Base-by-base conservation (phyloP, 2,113 vertebrate genomes). In the Cricetomys ansorgei region DNA sequence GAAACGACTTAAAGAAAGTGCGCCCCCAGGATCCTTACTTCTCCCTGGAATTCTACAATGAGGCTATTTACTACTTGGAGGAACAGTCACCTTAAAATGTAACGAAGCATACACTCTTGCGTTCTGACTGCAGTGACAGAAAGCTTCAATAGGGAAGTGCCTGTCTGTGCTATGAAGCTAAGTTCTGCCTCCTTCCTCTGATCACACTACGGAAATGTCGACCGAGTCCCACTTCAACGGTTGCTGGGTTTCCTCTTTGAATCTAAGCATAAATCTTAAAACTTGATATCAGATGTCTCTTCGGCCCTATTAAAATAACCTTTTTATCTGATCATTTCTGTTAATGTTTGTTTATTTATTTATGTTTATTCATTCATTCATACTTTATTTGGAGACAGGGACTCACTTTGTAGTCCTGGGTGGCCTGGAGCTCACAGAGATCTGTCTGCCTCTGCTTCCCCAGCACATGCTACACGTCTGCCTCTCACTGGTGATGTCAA, bases 291-390 rank as follows among this genome's bases (percentile, higher is more conserved):
- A 7, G 96, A 75, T 73, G 40, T 37, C 37, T 91, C 88, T 83
- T 85, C 83, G 91, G 8, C 23, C 64, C 40, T 77, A 81, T 45
- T 95, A 45, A 89, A 96, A 88, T 70, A 86, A 55, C 5, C 16
- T 85, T 84, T 96, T 96, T 64, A 70, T 76, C 53, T 85, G n/a
- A n/a, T 77, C 50, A 93, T 29, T 91, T 40, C 45, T 95, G 19
- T 65, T 89, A 84, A 89, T 59, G 55, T 16, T 81, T 12, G 3
- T 40, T 59, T 37, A 55, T 13, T 59, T 69, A 6, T 40, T 80
- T 80, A 37, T 50, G n/a, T 79, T 34, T 23, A 55, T 80, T 57
- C 34, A 65, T 13, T n/a, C n/a, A n/a, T n/a, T n/a, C n/a, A n/a
- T n/a, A n/a, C n/a, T n/a, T 65, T 81, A 15, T 40, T 81, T 81